Evolutionary conservation across 2,888 invertebrate species (phyloP).

Genomic region (Cantharis rustica): DNA sequence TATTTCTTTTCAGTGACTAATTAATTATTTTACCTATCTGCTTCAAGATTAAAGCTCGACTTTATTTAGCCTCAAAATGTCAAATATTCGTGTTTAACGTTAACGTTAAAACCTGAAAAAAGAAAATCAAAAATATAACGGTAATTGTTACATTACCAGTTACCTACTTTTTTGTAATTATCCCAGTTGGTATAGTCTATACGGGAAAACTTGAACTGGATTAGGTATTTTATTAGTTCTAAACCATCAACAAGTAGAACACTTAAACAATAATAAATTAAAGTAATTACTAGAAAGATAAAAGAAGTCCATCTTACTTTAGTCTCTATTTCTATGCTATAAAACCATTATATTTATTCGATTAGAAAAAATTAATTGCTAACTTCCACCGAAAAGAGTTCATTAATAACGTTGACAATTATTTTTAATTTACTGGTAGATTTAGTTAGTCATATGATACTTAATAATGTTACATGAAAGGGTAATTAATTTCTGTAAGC

Average conservation of each 20-base stretch:
- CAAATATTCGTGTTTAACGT: too few species aligned
- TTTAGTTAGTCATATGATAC: background rate
- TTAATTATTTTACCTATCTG: too few species aligned
- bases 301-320: background rate
- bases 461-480: background rate
- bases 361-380: background rate
- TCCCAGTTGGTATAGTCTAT: background rate
- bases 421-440: background rate
- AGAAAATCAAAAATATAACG: too few species aligned
- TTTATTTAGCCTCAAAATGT: too few species aligned
- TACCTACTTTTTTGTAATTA: background rate
- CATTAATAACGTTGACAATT: background rate
- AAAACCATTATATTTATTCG: background rate
- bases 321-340: background rate
- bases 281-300: background rate
- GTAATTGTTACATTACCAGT: background rate
- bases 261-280: background rate
- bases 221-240: background rate
- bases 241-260: background rate
- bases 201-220: background rate
- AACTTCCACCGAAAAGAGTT: background rate
- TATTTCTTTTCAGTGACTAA: too few species aligned
- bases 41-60: too few species aligned
- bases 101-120: too few species aligned
- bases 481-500: background rate